Evolutionary conservation across 2,888 invertebrate species (phyloP), one percentile per base, ranked within the genome.

Genomic region (Petrophora chlorosata): DNA sequence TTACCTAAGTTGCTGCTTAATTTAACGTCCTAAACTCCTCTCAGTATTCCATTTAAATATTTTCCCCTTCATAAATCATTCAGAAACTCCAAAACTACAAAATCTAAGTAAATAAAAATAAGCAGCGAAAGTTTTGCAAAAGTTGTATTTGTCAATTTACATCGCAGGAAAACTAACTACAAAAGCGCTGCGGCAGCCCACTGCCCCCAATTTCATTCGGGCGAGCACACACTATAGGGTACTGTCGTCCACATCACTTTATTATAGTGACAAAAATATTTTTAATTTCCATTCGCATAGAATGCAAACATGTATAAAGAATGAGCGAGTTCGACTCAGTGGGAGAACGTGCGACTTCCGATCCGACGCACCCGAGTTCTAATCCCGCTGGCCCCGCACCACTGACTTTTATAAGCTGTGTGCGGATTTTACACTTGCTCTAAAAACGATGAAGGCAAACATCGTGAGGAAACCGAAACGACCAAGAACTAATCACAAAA

Each of bases 201-300:
- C 13, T 10, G 22, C 19, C 33, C 46, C 41, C 52, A 49, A 52
- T 56, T 47, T 30, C 38, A 53, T 56, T 46, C 43, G 30, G 34
- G 34, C 36, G 16, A 26, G 50, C 29, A 25, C 44, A 30, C 43
- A 47, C 40, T 36, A 32, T 19, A n/a, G n/a, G n/a, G n/a, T n/a
- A n/a, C n/a, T 17, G 19, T 41, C 45, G 30, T 22, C 46, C 32
- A 41, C 53, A 39, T 49, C 47, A 53, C 51, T 50, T 35, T 36
- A 34, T 42, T 43, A 48, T 34, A 50, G 47, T 48, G 47, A 42
- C 49, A 53, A 53, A 53, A 53, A 49, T 59, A 49, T 56, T 53
- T 58, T 56, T 59, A 53, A 59, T 56, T 54, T 52, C 42, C 48
- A 53, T 51, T 50, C 45, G 26, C 46, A 32, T 49, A 51, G 47